Evolutionary conservation across 2,888 invertebrate species (phyloP).

Genomic region (Thereva unica): DNA sequence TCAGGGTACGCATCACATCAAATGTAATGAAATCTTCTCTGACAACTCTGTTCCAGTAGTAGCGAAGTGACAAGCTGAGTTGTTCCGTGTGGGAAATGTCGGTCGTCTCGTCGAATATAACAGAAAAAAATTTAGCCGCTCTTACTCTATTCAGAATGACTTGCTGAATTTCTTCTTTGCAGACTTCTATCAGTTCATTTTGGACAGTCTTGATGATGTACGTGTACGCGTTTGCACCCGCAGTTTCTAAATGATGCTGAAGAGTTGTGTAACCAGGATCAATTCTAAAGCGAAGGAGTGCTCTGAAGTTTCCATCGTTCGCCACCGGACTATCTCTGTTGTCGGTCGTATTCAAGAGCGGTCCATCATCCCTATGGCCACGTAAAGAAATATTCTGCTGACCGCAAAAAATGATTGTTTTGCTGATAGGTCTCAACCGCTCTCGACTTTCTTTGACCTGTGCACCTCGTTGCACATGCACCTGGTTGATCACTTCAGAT

Average conservation of each 20-base stretch:
- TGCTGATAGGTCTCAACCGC: too few species aligned
- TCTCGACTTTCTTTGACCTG: too few species aligned
- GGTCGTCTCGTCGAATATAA: not conserved
- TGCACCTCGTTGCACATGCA: too few species aligned
- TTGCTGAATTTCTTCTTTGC: not conserved
- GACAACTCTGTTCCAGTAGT: not conserved
- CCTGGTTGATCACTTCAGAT: too few species aligned
- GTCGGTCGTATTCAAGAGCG: too few species aligned
- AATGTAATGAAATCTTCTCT: conserved; percentile 4
- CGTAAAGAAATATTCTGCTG: not conserved
- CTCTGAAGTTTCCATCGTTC: not conserved
- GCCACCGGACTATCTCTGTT: not conserved
- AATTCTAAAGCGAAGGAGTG: not conserved
- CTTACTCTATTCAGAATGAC: not conserved
- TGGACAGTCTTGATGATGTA: not conserved
- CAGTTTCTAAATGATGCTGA: not conserved
- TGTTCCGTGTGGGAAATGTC: not conserved
- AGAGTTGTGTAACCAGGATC: not conserved
- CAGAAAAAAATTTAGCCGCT: not conserved
- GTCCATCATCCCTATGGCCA: not conserved
- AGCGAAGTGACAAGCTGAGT: not conserved
- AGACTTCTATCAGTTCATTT: not conserved
- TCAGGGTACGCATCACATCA: too few species aligned
- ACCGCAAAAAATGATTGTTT: too few species aligned
- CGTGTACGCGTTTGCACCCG: too few species aligned